These are phyloP conservation scores for Drosophila hawaiiensis DNA, from an alignment of 2,888 invertebrate species.

Conservation along the genomic window DNA sequence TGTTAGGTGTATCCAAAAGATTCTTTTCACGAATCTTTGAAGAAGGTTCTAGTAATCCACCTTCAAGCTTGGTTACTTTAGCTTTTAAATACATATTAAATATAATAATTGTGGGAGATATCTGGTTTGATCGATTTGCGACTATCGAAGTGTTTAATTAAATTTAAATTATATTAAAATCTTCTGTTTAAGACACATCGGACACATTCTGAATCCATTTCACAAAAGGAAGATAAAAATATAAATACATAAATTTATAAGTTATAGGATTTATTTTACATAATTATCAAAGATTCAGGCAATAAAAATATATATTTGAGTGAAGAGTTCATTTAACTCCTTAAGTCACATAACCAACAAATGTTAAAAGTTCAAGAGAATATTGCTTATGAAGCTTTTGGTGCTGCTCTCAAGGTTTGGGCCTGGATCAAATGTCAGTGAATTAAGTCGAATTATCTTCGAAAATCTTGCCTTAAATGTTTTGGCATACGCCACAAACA, in stretches of 20 bases:
- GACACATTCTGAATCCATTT: neutral
- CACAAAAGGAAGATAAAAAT: neutral
- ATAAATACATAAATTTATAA: neutral
- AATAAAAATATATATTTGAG: neutral
- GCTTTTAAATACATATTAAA: neutral
- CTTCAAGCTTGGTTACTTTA: neutral
- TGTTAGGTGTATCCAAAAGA: neutral
- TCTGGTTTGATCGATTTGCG: neutral
- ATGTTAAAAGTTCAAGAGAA: constrained; percentile 28
- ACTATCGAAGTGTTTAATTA: neutral
- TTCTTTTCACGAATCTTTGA: neutral
- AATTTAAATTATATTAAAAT: neutral
- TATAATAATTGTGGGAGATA: neutral
- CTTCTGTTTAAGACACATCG: neutral
- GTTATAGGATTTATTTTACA: neutral
- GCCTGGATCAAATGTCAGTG: constrained; percentile 66
- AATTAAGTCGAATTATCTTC: constrained; percentile 72
- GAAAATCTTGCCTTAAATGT: constrained; percentile 64
- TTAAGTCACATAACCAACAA: neutral
- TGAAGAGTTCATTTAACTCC: constrained; percentile 1
- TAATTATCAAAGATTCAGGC: neutral
- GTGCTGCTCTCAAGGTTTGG: constrained; percentile 23
- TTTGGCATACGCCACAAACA: constrained; percentile 59
- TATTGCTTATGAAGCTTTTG: neutral
- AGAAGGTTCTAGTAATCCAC: neutral